phyloP scores from a whole-genome alignment of 1,140 invertebrate genomes.

The Drosophila lacteicornis region DNA sequence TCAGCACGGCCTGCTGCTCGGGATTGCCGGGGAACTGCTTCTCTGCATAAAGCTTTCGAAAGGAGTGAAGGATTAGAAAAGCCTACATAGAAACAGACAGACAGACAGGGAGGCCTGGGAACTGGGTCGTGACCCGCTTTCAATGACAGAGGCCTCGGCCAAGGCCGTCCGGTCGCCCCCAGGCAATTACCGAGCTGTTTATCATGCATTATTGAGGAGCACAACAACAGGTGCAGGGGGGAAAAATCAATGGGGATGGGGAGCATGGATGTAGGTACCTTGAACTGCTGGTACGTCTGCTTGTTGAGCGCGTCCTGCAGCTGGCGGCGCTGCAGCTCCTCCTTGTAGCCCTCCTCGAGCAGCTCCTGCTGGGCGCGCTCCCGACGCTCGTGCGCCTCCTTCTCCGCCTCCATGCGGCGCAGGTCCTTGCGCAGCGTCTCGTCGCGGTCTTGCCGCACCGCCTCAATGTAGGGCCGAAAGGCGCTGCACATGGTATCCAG shows the following conservation, averaged over 20 bases:
- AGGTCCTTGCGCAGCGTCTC: constrained; percentile 87
- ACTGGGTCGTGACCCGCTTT: constrained; percentile 61
- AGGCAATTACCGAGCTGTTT: constrained; percentile 4
- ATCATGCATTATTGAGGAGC: constrained; percentile 90
- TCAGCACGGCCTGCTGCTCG: constrained; percentile 96
- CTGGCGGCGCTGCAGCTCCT: constrained; percentile 90
- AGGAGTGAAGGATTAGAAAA: constrained; percentile 4
- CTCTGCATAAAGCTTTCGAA: constrained; percentile 91
- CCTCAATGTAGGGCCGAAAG: constrained; percentile 96
- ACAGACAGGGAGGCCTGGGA: constrained; percentile 6
- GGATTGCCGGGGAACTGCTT: constrained; percentile 96
- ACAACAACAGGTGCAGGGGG: constrained; percentile 85
- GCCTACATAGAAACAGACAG: neutral
- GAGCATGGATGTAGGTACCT: constrained; percentile 70
- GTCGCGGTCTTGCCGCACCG: constrained; percentile 93
- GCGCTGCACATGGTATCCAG: constrained; percentile 94
- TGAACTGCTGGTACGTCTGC: constrained; percentile 97
- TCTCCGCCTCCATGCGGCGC: constrained; percentile 85
- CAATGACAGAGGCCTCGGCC: constrained; percentile 9
- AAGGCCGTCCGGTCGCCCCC: neutral
- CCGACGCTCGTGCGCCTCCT: constrained; percentile 85
- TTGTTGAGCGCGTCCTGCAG: constrained; percentile 98
- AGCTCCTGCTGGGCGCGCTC: constrained; percentile 86
- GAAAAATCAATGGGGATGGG: constrained; percentile 1
- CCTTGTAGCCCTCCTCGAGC: constrained; percentile 86